Conservation (phyloP, 2,797 vertebrate species). For the Acanthiza pusilla region DNA sequence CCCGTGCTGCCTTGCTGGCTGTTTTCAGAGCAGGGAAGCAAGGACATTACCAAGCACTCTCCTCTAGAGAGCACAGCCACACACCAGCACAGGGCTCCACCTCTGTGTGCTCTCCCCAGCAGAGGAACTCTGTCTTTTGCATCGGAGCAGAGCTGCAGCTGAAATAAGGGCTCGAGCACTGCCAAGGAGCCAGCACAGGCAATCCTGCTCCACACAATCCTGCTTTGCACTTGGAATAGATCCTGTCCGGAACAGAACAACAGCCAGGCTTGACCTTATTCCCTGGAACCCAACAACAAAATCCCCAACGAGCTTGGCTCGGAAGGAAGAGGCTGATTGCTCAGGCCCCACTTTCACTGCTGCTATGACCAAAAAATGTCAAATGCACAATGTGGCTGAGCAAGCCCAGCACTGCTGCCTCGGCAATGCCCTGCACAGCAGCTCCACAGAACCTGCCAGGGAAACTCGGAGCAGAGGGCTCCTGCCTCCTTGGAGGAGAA, state of each 20-base stretch:
- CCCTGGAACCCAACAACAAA: not conserved
- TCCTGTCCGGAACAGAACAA: not conserved
- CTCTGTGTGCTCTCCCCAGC: not conserved
- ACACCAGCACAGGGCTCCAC: accelerated
- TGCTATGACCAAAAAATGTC: not conserved
- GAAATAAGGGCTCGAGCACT: not conserved
- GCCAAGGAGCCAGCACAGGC: not conserved
- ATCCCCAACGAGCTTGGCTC: not conserved
- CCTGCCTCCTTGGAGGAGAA: not conserved
- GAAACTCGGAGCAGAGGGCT: not conserved
- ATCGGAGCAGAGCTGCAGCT: too few species aligned
- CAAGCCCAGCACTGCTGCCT: not conserved
- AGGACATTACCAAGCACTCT: not conserved
- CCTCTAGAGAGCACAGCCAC: not conserved
- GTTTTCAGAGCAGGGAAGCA: not conserved
- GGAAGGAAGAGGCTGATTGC: not conserved
- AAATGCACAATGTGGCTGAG: not conserved
- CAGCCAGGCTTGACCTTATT: not conserved
- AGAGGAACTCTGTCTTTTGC: not conserved
- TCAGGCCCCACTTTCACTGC: not conserved
- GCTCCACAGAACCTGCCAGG: not conserved
- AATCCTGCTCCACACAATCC: not conserved
- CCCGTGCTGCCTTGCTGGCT: not conserved
- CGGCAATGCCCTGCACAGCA: accelerated
- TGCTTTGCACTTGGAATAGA: not conserved